phyloP scores from a whole-genome alignment of 1,140 invertebrate genomes.

The Dolichoris vasculosae region DNA sequence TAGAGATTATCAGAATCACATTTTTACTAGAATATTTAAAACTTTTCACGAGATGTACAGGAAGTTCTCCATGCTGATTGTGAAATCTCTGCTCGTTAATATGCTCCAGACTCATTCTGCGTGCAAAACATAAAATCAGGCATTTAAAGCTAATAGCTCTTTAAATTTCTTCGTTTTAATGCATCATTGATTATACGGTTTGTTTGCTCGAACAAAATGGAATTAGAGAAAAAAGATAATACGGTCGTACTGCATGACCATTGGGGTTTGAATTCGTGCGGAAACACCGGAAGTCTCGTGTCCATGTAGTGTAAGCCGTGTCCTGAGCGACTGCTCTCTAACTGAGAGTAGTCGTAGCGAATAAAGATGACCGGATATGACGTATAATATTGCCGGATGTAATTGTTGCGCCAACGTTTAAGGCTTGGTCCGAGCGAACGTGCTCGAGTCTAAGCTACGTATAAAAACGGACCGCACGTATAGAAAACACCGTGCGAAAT shows the following conservation, averaged over 20 bases:
- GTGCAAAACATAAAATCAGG: neutral
- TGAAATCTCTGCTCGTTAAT: neutral
- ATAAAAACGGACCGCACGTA: neutral
- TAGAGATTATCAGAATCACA: too few species aligned
- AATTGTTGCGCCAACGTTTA: constrained; percentile 22
- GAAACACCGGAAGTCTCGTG: constrained; percentile 9
- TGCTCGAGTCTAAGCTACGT: neutral
- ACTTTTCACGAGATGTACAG: neutral
- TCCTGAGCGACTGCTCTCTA: neutral
- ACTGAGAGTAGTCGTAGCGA: neutral
- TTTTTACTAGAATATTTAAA: neutral
- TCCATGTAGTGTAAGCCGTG: neutral
- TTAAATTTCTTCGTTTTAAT: neutral
- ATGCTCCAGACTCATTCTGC: neutral
- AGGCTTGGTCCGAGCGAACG: neutral
- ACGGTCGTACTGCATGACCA: too few species aligned
- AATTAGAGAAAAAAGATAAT: neutral
- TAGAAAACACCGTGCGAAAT: neutral
- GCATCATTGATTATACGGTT: neutral
- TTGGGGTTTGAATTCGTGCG: neutral
- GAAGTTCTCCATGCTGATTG: neutral
- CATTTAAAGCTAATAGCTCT: neutral
- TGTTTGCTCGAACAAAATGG: neutral
- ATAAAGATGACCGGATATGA: constrained; percentile 36
- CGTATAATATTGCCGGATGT: constrained; percentile 28